phyloP scores from a whole-genome alignment of 2,888 invertebrate species.

The Orchestes rusci region DNA sequence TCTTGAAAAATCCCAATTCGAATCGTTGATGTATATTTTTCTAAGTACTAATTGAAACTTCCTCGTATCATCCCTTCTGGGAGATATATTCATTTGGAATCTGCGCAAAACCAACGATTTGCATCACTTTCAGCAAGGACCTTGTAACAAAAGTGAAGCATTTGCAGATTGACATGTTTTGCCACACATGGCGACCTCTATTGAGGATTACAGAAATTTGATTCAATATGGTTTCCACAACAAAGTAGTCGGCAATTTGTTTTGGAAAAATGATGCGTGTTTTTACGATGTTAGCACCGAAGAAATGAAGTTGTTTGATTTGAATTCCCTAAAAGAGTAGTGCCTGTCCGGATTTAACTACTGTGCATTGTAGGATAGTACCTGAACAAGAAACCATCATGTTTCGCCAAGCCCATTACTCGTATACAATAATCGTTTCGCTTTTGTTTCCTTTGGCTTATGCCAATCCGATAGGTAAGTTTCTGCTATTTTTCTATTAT shows the following conservation, averaged over 20 bases:
- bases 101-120: no score
- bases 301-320: conserved; percentile 31
- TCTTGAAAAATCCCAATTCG: no score
- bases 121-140: no score
- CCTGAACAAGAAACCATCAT: conserved; percentile 37
- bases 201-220: not conserved
- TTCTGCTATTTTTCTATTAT: conserved; percentile 6
- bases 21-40: no score
- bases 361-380: conserved; percentile 28
- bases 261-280: conserved; percentile 31
- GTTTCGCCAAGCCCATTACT: conserved; percentile 45
- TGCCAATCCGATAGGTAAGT: conserved; percentile 39
- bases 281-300: conserved; percentile 30
- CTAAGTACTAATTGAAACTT: no score
- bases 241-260: conserved; percentile 37
- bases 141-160: no score
- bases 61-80: no score
- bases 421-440: conserved; percentile 32
- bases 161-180: no score
- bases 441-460: conserved; percentile 31
- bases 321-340: conserved; percentile 28
- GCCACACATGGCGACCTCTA: not conserved
- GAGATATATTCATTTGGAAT: no score
- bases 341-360: conserved; percentile 25
- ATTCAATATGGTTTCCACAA: conserved; percentile 36